These are phyloP conservation scores for Excalfactoria chinensis DNA, from an alignment of 2,113 vertebrate species.

Conservation along the genomic window DNA sequence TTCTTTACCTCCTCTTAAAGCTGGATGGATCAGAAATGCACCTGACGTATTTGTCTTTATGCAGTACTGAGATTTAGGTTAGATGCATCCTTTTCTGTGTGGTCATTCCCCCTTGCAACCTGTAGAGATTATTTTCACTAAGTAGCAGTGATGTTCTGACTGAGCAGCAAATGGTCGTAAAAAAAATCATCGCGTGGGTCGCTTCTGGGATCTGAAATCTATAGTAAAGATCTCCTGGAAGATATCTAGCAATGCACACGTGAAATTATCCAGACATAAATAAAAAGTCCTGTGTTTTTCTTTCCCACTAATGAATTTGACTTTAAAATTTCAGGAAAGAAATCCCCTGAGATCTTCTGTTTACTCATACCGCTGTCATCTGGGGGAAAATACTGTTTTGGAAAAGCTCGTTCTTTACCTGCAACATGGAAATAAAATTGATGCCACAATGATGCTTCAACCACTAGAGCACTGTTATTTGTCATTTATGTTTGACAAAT, in stretches of 20 bases:
- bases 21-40: background rate
- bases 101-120: background rate
- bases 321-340: background rate
- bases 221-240: background rate
- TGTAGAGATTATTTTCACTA: background rate
- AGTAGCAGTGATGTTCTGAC: background rate
- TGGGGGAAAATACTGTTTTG: conserved; percentile 22
- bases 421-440: conserved; percentile 17
- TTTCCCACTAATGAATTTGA: conserved; percentile 24
- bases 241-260: background rate
- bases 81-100: background rate
- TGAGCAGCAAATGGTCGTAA: background rate
- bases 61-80: conserved; percentile 6
- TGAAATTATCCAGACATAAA: background rate
- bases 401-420: background rate
- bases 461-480: background rate
- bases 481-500: conserved; percentile 22
- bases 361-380: background rate
- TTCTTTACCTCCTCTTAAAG: background rate
- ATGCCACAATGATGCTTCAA: background rate
- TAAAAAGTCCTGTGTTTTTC: background rate
- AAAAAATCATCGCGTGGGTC: background rate
- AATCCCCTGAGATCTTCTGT: conserved; percentile 19
- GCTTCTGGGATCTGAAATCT: background rate
- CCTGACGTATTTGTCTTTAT: background rate